Evolutionary conservation across 2,888 invertebrate species (phyloP).

Genomic region (Reticulitermes lucifugus): DNA sequence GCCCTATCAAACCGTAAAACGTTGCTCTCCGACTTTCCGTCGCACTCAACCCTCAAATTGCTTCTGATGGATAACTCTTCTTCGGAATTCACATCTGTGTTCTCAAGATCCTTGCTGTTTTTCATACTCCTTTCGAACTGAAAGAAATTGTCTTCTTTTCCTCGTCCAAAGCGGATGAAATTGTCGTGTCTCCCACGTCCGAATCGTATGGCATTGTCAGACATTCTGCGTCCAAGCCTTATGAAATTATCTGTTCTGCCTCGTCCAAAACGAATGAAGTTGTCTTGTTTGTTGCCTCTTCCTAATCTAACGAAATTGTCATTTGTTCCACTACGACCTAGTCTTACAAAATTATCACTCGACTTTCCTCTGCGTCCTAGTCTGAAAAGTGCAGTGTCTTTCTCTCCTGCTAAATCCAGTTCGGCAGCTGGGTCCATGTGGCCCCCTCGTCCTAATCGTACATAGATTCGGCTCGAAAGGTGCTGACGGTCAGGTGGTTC

Average conservation of each 20-base stretch:
- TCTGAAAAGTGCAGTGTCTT: slow-evolving; percentile 46
- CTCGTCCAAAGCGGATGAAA: slow-evolving; percentile 61
- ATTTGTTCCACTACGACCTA: slow-evolving; percentile 27
- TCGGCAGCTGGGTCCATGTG: not conserved
- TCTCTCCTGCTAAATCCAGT: slow-evolving; percentile 40
- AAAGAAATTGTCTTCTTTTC: slow-evolving; percentile 59
- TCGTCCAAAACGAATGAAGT: slow-evolving; percentile 67
- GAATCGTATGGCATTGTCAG: slow-evolving; percentile 51
- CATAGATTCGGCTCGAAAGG: slow-evolving; percentile 15
- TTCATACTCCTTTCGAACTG: slow-evolving; percentile 58
- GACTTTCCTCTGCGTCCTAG: slow-evolving; percentile 51
- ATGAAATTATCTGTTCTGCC: slow-evolving; percentile 52
- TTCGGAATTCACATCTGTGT: not conserved
- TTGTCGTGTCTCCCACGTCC: slow-evolving; percentile 57
- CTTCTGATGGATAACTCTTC: not conserved
- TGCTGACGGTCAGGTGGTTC: not conserved
- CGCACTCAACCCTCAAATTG: not conserved
- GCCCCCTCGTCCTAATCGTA: slow-evolving; percentile 1
- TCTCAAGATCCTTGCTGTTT: not conserved
- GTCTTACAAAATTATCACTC: slow-evolving; percentile 39
- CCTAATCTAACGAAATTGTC: slow-evolving; percentile 54
- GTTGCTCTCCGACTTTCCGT: slow-evolving; percentile 54
- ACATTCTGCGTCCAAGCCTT: slow-evolving; percentile 53
- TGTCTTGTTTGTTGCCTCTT: slow-evolving; percentile 54
- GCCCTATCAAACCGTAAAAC: slow-evolving; percentile 58